Percentiles rank a stretch among this genome's conserved stretches.
Conservation (phyloP, 2,888 invertebrate species). For the Eurytoma californica region DNA sequence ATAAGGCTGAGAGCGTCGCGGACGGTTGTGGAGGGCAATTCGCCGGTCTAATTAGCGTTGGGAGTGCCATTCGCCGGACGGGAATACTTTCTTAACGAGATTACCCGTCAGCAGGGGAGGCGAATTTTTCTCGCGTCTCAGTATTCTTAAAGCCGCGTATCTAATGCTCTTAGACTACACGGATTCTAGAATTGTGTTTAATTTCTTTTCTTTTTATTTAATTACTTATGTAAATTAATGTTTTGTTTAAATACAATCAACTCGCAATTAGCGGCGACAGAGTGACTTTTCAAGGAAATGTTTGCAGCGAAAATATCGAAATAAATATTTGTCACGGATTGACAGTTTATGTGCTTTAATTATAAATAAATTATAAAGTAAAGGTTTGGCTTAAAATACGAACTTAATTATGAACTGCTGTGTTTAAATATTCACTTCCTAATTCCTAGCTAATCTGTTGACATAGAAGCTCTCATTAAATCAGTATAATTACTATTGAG, state of each 20-base stretch:
- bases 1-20: constrained; percentile 48
- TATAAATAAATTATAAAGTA: constrained; percentile 25
- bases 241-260: too few species aligned
- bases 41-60: constrained; percentile 65
- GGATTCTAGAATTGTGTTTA: neutral
- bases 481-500: constrained; percentile 12
- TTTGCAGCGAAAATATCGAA: neutral
- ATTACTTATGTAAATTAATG: neutral
- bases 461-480: neutral
- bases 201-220: neutral
- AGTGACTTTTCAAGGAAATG: constrained; percentile 7
- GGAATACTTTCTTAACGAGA: constrained; percentile 69
- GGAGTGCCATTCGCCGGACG: constrained; percentile 59
- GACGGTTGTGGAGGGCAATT: constrained; percentile 60
- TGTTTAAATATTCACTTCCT: constrained; percentile 28
- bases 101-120: constrained; percentile 51
- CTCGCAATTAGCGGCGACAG: neutral
- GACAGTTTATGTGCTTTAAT: constrained; percentile 20
- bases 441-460: constrained; percentile 31
- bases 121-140: constrained; percentile 22
- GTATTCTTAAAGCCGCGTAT: constrained; percentile 11
- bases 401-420: constrained; percentile 18
- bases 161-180: neutral
- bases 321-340: constrained; percentile 29
- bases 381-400: neutral